phyloP scores from a whole-genome alignment of 2,113 vertebrate species.

The Ictidomys tridecemlineatus region DNA sequence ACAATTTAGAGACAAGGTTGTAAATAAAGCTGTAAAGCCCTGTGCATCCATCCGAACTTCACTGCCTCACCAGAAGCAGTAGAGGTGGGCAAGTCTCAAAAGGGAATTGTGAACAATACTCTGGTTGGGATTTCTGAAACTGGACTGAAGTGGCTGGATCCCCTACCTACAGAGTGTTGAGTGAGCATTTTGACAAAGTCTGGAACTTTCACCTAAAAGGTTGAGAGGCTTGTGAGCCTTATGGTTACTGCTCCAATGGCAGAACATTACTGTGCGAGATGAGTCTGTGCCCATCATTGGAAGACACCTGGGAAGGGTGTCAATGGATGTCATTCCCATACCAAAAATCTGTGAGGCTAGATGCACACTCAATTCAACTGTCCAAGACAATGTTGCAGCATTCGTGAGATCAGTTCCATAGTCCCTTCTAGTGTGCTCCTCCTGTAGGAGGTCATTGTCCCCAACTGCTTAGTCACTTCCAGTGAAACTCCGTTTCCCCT shows the following conservation, averaged over 20 bases:
- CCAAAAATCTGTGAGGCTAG: background rate
- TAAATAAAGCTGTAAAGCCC: background rate
- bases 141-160: background rate
- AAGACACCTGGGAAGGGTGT: background rate
- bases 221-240: background rate
- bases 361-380: background rate
- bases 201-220: background rate
- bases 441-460: background rate
- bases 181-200: background rate
- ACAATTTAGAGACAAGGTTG: background rate
- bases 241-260: background rate
- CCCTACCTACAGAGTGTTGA: background rate
- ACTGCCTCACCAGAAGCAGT: background rate
- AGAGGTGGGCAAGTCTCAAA: background rate
- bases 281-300: background rate
- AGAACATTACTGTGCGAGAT: too few relatives aligned
- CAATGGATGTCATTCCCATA: fast-evolving
- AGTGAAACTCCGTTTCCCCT: background rate
- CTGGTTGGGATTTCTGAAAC: background rate
- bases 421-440: background rate
- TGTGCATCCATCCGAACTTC: background rate
- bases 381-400: background rate
- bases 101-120: background rate
- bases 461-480: background rate
- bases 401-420: background rate